Conservation (phyloP, 2,113 vertebrate species). For the Eublepharis macularius region DNA sequence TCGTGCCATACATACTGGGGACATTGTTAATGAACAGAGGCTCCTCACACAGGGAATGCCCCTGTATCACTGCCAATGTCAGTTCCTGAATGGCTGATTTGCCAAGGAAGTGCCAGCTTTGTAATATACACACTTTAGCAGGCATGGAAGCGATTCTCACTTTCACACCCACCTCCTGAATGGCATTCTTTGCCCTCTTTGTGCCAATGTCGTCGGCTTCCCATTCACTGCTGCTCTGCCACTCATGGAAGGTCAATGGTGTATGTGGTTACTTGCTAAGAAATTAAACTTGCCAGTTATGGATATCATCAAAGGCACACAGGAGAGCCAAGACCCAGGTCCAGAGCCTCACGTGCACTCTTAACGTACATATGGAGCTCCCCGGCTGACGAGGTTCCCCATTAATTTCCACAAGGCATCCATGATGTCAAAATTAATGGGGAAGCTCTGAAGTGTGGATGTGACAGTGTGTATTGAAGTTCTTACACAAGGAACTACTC, state of each 20-base stretch:
- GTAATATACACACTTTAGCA: slow-evolving; percentile 67
- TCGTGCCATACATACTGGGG: slow-evolving; percentile 63
- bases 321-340: slow-evolving; percentile 44
- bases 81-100: slow-evolving; percentile 54
- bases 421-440: neutral
- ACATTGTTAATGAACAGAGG: slow-evolving; percentile 70
- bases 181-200: slow-evolving; percentile 71
- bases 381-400: too few species aligned
- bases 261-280: slow-evolving; percentile 55
- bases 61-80: slow-evolving; percentile 73
- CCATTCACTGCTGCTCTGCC: slow-evolving; percentile 56
- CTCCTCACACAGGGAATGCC: slow-evolving; percentile 66
- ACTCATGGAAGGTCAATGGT: slow-evolving; percentile 70
- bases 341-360: neutral
- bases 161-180: slow-evolving; percentile 71
- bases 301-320: slow-evolving; percentile 62
- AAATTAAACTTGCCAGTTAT: slow-evolving; percentile 66
- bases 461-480: neutral
- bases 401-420: too few species aligned
- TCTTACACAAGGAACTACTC: neutral
- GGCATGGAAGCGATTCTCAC: slow-evolving; percentile 61
- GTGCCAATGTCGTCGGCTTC: slow-evolving; percentile 56
- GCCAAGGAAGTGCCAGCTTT: slow-evolving; percentile 76
- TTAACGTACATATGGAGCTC: neutral
- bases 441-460: neutral